Evolutionary conservation across 2,113 vertebrate genomes (phyloP).

Genomic region (Paraplagusia blochii): DNA sequence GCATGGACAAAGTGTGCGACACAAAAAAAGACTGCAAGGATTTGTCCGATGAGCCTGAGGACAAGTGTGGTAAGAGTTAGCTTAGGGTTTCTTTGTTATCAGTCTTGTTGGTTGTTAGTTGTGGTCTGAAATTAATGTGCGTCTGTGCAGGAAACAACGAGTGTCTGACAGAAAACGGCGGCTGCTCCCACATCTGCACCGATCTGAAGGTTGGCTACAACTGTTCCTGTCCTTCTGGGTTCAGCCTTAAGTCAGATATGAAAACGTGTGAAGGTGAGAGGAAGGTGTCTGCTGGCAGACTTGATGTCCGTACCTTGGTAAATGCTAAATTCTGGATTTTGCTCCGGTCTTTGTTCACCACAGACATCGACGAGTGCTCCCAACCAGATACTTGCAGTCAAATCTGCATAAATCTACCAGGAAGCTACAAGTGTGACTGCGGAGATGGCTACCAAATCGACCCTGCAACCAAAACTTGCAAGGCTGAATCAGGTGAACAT

Average conservation of each 20-base stretch:
- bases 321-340: not conserved
- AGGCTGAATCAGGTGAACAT: conserved; percentile 75
- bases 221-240: conserved; percentile 81
- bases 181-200: conserved; percentile 81
- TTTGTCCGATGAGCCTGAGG: conserved; percentile 82
- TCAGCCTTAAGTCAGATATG: conserved; percentile 65
- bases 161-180: conserved; percentile 76
- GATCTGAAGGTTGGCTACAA: conserved; percentile 81
- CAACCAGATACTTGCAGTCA: conserved; percentile 80
- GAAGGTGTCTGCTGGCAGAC: not conserved
- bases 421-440: conserved; percentile 86
- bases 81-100: too few species aligned
- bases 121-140: not conserved
- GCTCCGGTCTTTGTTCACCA: not conserved
- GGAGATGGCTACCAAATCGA: conserved; percentile 77
- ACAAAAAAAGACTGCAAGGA: conserved; percentile 77
- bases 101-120: not conserved
- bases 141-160: conserved; percentile 76
- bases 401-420: conserved; percentile 81
- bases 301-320: not conserved
- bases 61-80: conserved; percentile 78
- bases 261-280: conserved; percentile 80
- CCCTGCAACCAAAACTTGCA: conserved; percentile 77
- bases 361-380: conserved; percentile 86
- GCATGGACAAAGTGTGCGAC: conserved; percentile 80